phyloP scores from a whole-genome alignment of 2,888 invertebrate species.

The Epirrhoe alternata region DNA sequence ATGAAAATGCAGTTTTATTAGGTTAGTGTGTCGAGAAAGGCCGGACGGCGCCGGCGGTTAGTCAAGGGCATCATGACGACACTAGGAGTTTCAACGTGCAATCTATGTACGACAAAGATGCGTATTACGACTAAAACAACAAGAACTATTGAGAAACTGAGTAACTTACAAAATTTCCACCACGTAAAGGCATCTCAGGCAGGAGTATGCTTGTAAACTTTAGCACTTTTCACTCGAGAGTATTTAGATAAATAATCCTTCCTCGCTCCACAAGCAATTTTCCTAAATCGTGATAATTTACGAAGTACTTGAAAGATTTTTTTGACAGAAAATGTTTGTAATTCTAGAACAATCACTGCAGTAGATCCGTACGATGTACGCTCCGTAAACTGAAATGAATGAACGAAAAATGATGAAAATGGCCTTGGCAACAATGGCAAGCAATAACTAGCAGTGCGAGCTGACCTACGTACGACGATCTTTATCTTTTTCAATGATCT shows the following conservation, averaged over 20 bases:
- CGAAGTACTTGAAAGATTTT: not conserved
- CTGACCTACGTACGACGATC: too few species aligned
- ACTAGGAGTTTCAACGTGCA: slow-evolving; percentile 54
- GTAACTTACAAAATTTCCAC: slow-evolving; percentile 75
- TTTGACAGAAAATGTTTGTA: not conserved
- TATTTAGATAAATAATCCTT: not conserved
- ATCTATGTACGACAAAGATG: slow-evolving; percentile 41
- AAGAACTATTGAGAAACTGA: slow-evolving; percentile 49
- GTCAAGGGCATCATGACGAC: slow-evolving; percentile 50
- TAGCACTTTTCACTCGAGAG: slow-evolving; percentile 15
- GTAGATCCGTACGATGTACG: not conserved
- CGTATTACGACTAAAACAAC: slow-evolving; percentile 40
- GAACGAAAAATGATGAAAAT: too few species aligned
- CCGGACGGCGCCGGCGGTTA: slow-evolving; percentile 34
- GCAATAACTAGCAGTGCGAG: too few species aligned
- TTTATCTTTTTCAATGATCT: too few species aligned
- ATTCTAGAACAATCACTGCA: not conserved
- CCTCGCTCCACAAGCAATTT: not conserved
- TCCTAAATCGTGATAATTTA: not conserved
- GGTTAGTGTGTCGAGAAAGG: slow-evolving; percentile 57
- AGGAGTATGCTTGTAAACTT: slow-evolving; percentile 42
- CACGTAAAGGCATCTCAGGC: slow-evolving; percentile 78
- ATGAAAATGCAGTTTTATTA: slow-evolving; percentile 47
- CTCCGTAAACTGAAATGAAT: too few species aligned
- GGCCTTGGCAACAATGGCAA: too few species aligned